Evolutionary conservation across 2,797 vertebrate genomes (phyloP), one percentile per base, ranked within the genome.

Genomic region (Adrianichthys oophorus): DNA sequence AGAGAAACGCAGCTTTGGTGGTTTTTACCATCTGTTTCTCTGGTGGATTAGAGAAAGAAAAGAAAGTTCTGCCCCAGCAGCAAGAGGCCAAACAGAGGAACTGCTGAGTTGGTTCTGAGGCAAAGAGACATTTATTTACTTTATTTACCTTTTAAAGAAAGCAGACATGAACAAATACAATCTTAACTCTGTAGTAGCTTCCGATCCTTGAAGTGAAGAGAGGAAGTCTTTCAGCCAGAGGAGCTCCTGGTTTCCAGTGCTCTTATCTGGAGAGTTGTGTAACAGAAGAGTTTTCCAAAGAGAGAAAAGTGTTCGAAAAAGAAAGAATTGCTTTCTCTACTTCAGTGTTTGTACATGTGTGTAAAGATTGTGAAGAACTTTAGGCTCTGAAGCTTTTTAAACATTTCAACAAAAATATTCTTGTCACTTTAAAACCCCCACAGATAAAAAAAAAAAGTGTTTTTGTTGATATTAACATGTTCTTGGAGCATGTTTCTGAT

Each of bases 21-120:
- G 88, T 90, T 93, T 91, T 87, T 91, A 92, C 68, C 77, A 72
- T 84, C 78, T 84, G 73, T 77, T 89, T 83, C n/a, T 85, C 78
- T 86, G 81, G 76, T 72, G 84, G 81, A 86, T 80, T 76, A 73
- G 72, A 65, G 59, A 74, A 62, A 78, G 68, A 66, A 69, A 54
- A 50, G 74, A 61, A 70, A 40, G 0, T 59, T 60, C 70, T 58
- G n/a, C 54, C 64, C 65, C 68, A 78, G 83, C 79, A 86, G 79
- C 87, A 84, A 68, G 62, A 68, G 61, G n/a, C 62, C 76, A 85
- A 82, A 74, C 62, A 54, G 76, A 83, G 68, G 73, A 82, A 80
- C 45, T 85, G 65, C 73, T 83, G 61, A 71, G 80, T 70, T 55
- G n/a, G 68, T 78, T 76, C 70, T 70, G 78, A 77, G 73, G 72